A percentile compares a stretch with the other conserved stretches of the same genome.
These are phyloP conservation scores for Gryllus longicercus DNA, from an alignment of 2,888 invertebrate genomes.

Conservation along the genomic window DNA sequence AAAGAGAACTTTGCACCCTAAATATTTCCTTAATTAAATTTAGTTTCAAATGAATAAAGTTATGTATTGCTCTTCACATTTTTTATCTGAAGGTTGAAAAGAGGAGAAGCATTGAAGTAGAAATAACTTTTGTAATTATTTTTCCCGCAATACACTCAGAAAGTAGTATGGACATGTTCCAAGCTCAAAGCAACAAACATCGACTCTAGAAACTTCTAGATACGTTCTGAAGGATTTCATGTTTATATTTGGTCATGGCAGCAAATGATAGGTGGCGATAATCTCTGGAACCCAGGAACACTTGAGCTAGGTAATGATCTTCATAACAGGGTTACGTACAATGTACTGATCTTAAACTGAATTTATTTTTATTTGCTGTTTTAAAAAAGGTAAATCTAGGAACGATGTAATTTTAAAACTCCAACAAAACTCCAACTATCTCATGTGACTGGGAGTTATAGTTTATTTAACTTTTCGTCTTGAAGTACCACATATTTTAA, in stretches of 20 bases:
- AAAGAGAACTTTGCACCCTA: not conserved
- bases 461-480: too few relatives aligned
- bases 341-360: not conserved
- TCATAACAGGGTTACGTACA: not conserved
- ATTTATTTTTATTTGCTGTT: not conserved
- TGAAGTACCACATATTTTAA: too few relatives aligned
- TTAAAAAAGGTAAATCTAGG: not conserved
- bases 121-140: conserved; percentile 17
- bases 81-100: not conserved
- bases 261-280: not conserved
- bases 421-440: too few relatives aligned
- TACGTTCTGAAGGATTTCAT: not conserved
- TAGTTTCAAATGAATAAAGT: not conserved
- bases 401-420: too few relatives aligned
- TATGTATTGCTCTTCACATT: not conserved
- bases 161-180: not conserved
- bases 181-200: not conserved
- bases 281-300: not conserved
- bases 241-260: not conserved
- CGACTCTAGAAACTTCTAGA: not conserved
- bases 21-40: conserved; percentile 10
- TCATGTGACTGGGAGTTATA: too few relatives aligned
- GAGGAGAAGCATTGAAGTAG: not conserved
- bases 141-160: not conserved
- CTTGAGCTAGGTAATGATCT: not conserved